Evolutionary conservation across 2,888 invertebrate species (phyloP), one percentile per base, ranked within the genome.

Genomic region (Acronicta alni): DNA sequence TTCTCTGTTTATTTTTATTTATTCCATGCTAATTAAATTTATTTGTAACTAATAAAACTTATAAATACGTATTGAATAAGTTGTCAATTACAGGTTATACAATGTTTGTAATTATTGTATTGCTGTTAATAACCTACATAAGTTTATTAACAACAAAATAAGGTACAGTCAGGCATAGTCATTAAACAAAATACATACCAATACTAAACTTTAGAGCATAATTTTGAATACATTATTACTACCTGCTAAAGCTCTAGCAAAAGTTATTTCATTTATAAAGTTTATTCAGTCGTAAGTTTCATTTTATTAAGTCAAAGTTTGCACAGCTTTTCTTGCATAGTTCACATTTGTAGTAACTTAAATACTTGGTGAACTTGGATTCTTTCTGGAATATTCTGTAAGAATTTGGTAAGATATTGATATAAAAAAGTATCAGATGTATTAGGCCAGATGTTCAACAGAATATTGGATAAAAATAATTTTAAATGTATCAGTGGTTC

Each of bases 231-330:
- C 3, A n/a, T n/a, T 23, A 51, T 59, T 44, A 44, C 37, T 39
- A 51, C 8, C 32, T n/a, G 20, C 9, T 2, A 42, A 0, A 7
- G 42, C 20, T 49, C 15, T 48, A n/a, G 9, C 17, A 12, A 57
- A 30, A 62, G 12, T 57, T 62, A 62, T 57, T 51, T 56, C 26
- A 46, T 53, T 57, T 18, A 12, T 23, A 55, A 47, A 59, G 46
- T 52, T 48, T 45, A 64, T 32, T 17, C 42, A 43, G 26, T 20
- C 39, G 15, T 17, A 42, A 30, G 56, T 44, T 38, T 10, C 26
- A 45, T 47, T 48, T 48, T 9, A 35, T 3, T 30, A 3, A 15
- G 10, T 38, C 8, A 39, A 35, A 35, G n/a, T 17, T 53, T 39
- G 14, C 20, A 8, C 30, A 20, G 15, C 2, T 47, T 20, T 7